Evolutionary conservation across 2,888 invertebrate genomes (phyloP).

Genomic region (Lissonota sp.): DNA sequence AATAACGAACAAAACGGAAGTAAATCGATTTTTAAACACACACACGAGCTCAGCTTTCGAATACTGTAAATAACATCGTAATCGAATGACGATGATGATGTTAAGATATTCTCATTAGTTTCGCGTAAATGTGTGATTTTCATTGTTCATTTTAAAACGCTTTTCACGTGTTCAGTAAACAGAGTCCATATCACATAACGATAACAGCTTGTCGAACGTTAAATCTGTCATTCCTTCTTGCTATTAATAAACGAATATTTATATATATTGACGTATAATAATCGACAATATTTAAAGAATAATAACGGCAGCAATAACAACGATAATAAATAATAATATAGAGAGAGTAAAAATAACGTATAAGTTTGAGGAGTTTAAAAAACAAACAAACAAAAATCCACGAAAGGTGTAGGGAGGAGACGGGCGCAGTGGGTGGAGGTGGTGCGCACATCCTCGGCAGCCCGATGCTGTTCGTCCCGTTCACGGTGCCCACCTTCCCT

Average conservation of each 20-base stretch:
- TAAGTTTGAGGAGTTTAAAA: slow-evolving; percentile 61
- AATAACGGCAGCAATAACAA: slow-evolving; percentile 14
- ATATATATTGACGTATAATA: slow-evolving; percentile 35
- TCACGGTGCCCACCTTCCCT: slow-evolving; percentile 83
- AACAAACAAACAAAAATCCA: slow-evolving; percentile 60
- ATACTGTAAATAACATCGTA: slow-evolving; percentile 37
- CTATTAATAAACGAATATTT: slow-evolving; percentile 3
- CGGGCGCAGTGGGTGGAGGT: slow-evolving; percentile 83
- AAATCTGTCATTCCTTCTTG: background rate
- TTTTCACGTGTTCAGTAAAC: slow-evolving; percentile 28
- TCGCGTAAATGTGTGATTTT: slow-evolving; percentile 50
- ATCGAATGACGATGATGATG: slow-evolving; percentile 25
- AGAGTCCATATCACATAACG: slow-evolving; percentile 37
- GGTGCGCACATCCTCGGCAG: slow-evolving; percentile 84
- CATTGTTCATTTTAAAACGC: slow-evolving; percentile 41
- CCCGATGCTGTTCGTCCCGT: slow-evolving; percentile 84
- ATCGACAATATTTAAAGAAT: slow-evolving; percentile 18
- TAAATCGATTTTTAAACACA: slow-evolving; percentile 10
- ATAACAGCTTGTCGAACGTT: slow-evolving; percentile 38
- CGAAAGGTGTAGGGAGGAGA: slow-evolving; percentile 83
- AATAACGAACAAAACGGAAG: slow-evolving; percentile 63
- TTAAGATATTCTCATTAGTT: slow-evolving; percentile 37
- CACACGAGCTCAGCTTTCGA: slow-evolving; percentile 41
- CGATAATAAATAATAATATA: slow-evolving; percentile 39
- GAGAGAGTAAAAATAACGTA: slow-evolving; percentile 33